Evolutionary conservation across 2,888 invertebrate genomes (phyloP).

Genomic region (Diloba caeruleocephala): DNA sequence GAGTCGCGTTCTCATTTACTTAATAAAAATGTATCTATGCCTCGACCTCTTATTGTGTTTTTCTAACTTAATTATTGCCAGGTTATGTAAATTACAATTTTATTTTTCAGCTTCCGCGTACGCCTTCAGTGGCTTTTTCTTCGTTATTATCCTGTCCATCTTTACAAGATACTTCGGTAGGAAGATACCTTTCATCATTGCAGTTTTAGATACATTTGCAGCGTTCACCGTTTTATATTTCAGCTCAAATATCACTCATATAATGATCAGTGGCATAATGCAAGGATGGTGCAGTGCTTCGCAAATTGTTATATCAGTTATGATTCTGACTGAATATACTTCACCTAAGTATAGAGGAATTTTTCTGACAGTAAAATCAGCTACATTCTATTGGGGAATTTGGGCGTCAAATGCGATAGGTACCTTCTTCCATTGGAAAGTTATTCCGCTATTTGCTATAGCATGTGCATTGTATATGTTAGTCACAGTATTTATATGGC

Average conservation of each 20-base stretch:
- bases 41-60: not conserved
- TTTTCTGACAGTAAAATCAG: conserved; percentile 58
- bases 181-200: conserved; percentile 45
- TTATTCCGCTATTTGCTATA: conserved; percentile 54
- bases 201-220: conserved; percentile 31
- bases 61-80: not conserved
- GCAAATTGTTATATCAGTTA: conserved; percentile 31
- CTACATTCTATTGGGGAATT: conserved; percentile 59
- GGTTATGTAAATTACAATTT: conserved; percentile 1
- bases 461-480: conserved; percentile 41
- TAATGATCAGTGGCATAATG: conserved; percentile 55
- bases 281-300: conserved; percentile 36
- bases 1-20: no score
- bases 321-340: conserved; percentile 59
- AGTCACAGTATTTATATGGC: conserved; percentile 35
- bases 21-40: not conserved
- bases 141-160: conserved; percentile 51
- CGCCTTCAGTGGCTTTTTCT: conserved; percentile 53
- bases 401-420: conserved; percentile 62
- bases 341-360: conserved; percentile 60
- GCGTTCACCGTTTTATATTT: conserved; percentile 50
- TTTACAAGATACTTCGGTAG: conserved; percentile 49
- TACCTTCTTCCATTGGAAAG: conserved; percentile 59
- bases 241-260: conserved; percentile 50
- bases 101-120: conserved; percentile 33